Evolutionary conservation across 92 coral and sea anemone genomes (phyloP), one percentile per base, ranked within the genome.

Genomic region (Paramuricea clavata): DNA sequence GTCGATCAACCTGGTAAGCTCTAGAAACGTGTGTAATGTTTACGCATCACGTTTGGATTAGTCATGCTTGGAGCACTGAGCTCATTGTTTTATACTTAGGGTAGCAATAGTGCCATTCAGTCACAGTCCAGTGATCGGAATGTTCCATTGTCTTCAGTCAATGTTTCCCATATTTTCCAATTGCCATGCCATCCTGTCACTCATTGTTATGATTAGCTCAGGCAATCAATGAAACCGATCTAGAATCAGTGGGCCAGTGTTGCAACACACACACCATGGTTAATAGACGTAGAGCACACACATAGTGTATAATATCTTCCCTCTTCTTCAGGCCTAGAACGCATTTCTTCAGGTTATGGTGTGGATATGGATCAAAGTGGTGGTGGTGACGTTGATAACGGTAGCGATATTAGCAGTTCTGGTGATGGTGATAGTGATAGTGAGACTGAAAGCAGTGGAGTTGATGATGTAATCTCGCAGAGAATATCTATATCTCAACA

Each of bases 391-490:
- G 72, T 47, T 11, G 54, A 60, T 59, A 17, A 47, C 34, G 60
- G 34, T 61, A 59, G 54, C 34, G 67, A 65, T 26, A 90, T 86
- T 69, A 91, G 88, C 49, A 90, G 93, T 50, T 91, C 82, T 12
- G 89, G 91, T 39, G 99, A 93, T 12, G 85, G 93, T 52, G 95
- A 87, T 12, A 74, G 62, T 54, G 62, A 54, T 0, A 54, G 62
- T 54, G 62, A 39, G 10, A 39, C 89, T 36, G 92, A 88, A 19
- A 88, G 87, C 27, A 92, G 93, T 61, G 89, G 88, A 35, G 89
- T 92, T 69, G 95, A 88, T 16, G 84, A 35, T 59, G 65, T 5
- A 12, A 21, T 49, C 17, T 39, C 41, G 26, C 81, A 57, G 5
- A 19, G 42, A 76, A 6, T 28, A 22, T 17, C 49, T 36, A 9